A percentile compares a stretch with the other conserved stretches of the same genome.
Conservation (phyloP, 2,797 vertebrate species). For the Myotis pilosus region DNA sequence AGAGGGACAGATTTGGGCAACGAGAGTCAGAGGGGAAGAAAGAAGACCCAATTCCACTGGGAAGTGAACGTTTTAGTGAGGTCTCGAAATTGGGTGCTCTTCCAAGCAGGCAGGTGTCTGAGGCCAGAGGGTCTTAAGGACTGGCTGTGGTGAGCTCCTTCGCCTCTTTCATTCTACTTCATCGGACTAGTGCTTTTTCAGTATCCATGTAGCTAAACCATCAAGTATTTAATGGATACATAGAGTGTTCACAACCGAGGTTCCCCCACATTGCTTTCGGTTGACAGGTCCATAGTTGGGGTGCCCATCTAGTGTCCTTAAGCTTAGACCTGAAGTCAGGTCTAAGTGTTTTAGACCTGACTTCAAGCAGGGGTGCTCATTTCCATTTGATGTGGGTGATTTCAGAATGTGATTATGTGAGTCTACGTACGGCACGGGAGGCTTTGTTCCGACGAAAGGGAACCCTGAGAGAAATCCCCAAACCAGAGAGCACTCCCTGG, state of each 20-base stretch:
- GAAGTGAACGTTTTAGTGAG: neutral
- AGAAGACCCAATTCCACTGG: neutral
- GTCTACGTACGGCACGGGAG: neutral
- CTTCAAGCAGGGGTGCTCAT: no score
- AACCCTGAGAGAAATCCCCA: neutral
- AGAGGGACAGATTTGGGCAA: no score
- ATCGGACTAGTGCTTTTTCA: neutral
- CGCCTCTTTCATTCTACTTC: neutral
- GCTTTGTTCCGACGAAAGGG: neutral
- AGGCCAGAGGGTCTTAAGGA: neutral
- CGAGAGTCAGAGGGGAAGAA: neutral
- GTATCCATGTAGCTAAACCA: neutral
- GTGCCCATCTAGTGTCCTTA: neutral
- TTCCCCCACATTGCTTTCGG: neutral
- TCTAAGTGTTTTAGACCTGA: neutral
- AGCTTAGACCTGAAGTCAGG: no score
- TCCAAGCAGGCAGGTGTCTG: neutral
- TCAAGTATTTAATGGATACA: neutral
- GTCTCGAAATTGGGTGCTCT: no score
- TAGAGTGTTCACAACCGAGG: accelerated
- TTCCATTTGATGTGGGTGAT: neutral
- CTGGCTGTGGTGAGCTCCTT: neutral
- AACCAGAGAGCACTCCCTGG: neutral
- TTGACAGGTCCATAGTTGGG: neutral
- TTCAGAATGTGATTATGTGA: neutral